Evolutionary conservation across 2,797 vertebrate species (phyloP).

Genomic region (Acipenser ruthenus): DNA sequence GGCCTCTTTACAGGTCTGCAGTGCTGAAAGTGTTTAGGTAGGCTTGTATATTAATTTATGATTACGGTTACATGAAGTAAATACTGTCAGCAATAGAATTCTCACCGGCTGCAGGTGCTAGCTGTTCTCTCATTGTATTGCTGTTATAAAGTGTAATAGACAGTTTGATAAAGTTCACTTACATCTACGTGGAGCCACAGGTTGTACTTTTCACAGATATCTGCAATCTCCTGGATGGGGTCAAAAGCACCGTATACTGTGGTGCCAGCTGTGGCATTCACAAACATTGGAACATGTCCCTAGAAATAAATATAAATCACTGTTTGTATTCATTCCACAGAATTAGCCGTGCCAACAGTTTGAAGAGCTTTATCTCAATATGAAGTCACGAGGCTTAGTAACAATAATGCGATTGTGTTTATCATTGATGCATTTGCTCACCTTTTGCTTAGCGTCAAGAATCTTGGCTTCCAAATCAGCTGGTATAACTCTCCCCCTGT

Average conservation of each 20-base stretch:
- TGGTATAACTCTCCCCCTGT: constrained; percentile 92
- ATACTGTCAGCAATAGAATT: neutral
- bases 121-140: neutral
- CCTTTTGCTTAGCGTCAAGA: constrained; percentile 88
- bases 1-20: too few relatives aligned
- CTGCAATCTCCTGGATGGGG: constrained; percentile 91
- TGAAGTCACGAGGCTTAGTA: too few relatives aligned
- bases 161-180: constrained; percentile 42
- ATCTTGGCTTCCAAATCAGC: constrained; percentile 94
- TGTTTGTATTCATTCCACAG: too few relatives aligned
- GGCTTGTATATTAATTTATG: too few relatives aligned
- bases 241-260: constrained; percentile 96
- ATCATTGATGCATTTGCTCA: constrained; percentile 30
- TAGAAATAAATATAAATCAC: constrained; percentile 29
- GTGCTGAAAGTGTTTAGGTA: too few relatives aligned
- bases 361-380: too few relatives aligned
- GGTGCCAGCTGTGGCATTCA: constrained; percentile 91
- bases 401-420: too few relatives aligned
- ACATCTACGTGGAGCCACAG: constrained; percentile 97
- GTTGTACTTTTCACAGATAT: constrained; percentile 94
- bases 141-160: neutral
- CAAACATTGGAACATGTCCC: constrained; percentile 85
- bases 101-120: neutral
- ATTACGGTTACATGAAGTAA: neutral
- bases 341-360: too few relatives aligned